These are phyloP conservation scores for Formica exsecta DNA, from an alignment of 1,140 invertebrate species.

Conservation along the genomic window DNA sequence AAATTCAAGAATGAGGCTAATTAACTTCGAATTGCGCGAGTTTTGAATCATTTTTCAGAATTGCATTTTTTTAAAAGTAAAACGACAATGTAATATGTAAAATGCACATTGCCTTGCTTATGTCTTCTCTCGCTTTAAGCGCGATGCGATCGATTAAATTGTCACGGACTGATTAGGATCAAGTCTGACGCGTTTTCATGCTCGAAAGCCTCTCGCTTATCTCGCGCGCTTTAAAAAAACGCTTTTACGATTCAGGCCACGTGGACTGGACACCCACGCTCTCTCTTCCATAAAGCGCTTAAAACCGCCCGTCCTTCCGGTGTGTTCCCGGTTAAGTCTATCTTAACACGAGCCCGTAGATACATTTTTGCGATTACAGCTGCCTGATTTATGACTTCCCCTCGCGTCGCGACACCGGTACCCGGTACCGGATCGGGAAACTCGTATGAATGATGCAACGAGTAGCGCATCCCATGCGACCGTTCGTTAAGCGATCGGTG, in stretches of 20 bases:
- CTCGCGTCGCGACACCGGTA: conserved; percentile 19
- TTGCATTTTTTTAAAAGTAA: too few relatives aligned
- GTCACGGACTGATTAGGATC: conserved; percentile 24
- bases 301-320: conserved; percentile 59
- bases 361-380: conserved; percentile 66
- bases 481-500: background rate
- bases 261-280: conserved; percentile 52
- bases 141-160: conserved; percentile 21
- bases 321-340: conserved; percentile 19
- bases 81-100: background rate
- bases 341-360: conserved; percentile 23
- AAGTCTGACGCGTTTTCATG: conserved; percentile 32
- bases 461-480: background rate
- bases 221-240: conserved; percentile 8
- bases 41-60: background rate
- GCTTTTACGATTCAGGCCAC: conserved; percentile 59
- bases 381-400: conserved; percentile 71
- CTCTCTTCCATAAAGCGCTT: conserved; percentile 59
- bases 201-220: conserved; percentile 16
- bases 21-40: background rate
- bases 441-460: conserved; percentile 49
- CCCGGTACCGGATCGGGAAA: background rate
- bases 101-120: background rate
- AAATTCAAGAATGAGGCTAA: background rate
- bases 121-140: background rate